Conservation (phyloP, 2,888 invertebrate species). For the Clistopyga incitator region DNA sequence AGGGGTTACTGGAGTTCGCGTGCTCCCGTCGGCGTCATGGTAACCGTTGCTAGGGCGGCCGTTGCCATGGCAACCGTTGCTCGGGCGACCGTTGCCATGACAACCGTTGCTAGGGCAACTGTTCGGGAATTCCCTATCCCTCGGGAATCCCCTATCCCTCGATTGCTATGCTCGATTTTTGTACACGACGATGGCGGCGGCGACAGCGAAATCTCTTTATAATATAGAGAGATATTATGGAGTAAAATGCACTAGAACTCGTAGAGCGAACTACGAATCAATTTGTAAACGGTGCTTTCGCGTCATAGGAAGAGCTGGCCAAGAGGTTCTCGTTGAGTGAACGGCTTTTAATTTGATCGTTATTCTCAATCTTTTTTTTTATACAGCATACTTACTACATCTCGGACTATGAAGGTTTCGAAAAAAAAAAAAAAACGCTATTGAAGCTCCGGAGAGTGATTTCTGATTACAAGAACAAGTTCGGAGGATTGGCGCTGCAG, state of each 20-base stretch:
- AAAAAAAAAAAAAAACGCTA: slow-evolving; percentile 38
- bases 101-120: too few species aligned
- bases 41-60: too few species aligned
- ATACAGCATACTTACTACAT: slow-evolving; percentile 13
- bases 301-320: slow-evolving; percentile 15
- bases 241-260: slow-evolving; percentile 13
- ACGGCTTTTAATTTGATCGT: slow-evolving; percentile 43
- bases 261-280: slow-evolving; percentile 49
- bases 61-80: too few species aligned
- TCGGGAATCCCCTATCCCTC: too few species aligned
- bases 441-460: slow-evolving; percentile 61
- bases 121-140: too few species aligned
- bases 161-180: too few species aligned
- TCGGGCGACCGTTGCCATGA: too few species aligned
- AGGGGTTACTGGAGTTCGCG: too few species aligned
- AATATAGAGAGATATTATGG: too few species aligned
- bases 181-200: too few species aligned
- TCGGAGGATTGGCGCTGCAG: slow-evolving; percentile 7
- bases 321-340: slow-evolving; percentile 29
- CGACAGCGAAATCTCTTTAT: too few species aligned
- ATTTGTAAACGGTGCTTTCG: slow-evolving; percentile 37
- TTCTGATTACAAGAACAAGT: slow-evolving; percentile 64
- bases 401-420: slow-evolving; percentile 5
- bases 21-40: too few species aligned
- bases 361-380: slow-evolving; percentile 25